A percentile compares a stretch with the other conserved stretches of the same genome.
phyloP scores from a whole-genome alignment of 2,113 vertebrate species.

The Geococcyx californianus region DNA sequence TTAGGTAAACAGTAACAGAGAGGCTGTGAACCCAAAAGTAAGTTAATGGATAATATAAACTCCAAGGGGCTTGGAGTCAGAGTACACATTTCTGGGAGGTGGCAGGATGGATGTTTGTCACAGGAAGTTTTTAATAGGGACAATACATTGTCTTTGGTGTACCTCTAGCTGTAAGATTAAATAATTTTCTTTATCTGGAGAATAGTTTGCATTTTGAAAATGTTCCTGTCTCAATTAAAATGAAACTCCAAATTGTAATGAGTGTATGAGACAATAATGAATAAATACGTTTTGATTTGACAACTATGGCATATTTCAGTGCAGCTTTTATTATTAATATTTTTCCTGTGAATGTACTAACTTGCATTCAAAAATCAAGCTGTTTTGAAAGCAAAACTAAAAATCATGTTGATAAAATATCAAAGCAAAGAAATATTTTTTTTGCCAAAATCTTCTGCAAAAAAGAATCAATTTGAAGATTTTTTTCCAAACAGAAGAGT shows the following conservation, averaged over 20 bases:
- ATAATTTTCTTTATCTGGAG: neutral
- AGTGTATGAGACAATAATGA: neutral
- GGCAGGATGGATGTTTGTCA: neutral
- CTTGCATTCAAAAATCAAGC: neutral
- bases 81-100: neutral
- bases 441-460: neutral
- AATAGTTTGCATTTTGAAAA: neutral
- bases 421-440: neutral
- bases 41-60: neutral
- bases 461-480: neutral
- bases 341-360: neutral
- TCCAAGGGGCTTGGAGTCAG: neutral
- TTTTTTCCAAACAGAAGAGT: neutral
- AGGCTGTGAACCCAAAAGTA: neutral
- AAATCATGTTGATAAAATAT: neutral
- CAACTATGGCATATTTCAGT: neutral
- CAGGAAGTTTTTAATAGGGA: neutral
- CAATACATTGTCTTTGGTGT: neutral
- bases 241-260: neutral
- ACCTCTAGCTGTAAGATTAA: neutral
- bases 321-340: neutral
- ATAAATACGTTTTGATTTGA: neutral
- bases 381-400: neutral
- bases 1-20: neutral
- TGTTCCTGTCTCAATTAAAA: neutral